A percentile compares a stretch with the other conserved stretches of the same genome.
phyloP scores from a whole-genome alignment of 1,140 invertebrate genomes.

The Scaptomyza pallida region DNA sequence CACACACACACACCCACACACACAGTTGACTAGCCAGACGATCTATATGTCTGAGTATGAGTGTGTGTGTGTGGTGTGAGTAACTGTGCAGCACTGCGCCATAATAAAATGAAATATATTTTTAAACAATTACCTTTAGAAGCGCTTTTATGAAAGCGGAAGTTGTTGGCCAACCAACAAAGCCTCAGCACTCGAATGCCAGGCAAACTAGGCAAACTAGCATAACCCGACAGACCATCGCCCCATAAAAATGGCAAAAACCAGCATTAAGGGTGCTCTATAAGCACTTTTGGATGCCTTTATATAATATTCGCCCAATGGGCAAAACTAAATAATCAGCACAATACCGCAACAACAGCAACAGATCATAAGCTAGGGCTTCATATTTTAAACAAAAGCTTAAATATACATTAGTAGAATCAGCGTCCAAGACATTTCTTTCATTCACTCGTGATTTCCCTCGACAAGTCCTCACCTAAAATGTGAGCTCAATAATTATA shows the following conservation, averaged over 20 bases:
- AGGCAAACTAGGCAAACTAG: conserved; percentile 1
- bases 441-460: too few species aligned
- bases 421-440: too few species aligned
- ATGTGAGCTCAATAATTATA: conserved; percentile 52
- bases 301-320: conserved; percentile 4
- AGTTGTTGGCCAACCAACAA: conserved; percentile 46
- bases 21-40: conserved; percentile 59
- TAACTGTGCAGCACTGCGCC: conserved; percentile 30
- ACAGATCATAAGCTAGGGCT: too few species aligned
- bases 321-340: conserved; percentile 12
- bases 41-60: conserved; percentile 38
- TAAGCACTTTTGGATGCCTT: conserved; percentile 22
- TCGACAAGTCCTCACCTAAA: conserved; percentile 4
- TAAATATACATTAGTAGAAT: too few species aligned
- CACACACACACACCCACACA: conserved; percentile 34
- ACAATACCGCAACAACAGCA: not conserved
- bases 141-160: conserved; percentile 69
- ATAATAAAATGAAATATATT: conserved; percentile 77
- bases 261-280: conserved; percentile 13
- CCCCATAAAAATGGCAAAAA: conserved; percentile 1
- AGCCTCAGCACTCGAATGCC: conserved; percentile 23
- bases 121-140: conserved; percentile 79
- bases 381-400: too few species aligned
- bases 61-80: conserved; percentile 13
- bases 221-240: conserved; percentile 1